Evolutionary conservation across 92 coral and sea anemone genomes (phyloP).

Genomic region (Actinostola sp.): DNA sequence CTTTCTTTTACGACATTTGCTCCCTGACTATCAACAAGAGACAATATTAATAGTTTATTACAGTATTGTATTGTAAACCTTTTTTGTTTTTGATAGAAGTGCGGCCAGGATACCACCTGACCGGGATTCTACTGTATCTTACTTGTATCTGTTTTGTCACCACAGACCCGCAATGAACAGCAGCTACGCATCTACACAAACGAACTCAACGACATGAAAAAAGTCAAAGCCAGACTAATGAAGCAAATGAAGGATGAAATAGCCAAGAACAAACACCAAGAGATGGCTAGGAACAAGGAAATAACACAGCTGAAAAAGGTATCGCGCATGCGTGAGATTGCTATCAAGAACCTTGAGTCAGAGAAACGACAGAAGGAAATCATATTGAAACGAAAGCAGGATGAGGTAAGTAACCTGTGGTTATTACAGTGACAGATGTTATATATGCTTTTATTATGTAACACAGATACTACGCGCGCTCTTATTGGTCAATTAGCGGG

Average conservation of each 20-base stretch:
- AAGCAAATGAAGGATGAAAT: conserved; percentile 97
- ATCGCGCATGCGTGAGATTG: conserved; percentile 81
- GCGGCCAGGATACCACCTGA: too few species aligned
- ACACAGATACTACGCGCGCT: too few species aligned
- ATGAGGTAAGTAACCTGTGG: conserved; percentile 64
- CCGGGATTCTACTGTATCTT: too few species aligned
- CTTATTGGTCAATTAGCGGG: too few species aligned
- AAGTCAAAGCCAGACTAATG: conserved; percentile 86
- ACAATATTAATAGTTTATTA: too few species aligned
- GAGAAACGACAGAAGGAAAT: conserved; percentile 89
- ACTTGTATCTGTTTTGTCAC: too few species aligned
- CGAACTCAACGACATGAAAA: conserved; percentile 89
- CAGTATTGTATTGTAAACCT: too few species aligned
- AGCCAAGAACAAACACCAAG: conserved; percentile 88
- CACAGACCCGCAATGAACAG: conserved; percentile 87
- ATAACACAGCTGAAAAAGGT: conserved; percentile 92
- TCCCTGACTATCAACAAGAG: too few species aligned
- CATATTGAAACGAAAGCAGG: conserved; percentile 85
- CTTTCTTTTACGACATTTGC: too few species aligned
- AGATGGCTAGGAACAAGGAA: conserved; percentile 77
- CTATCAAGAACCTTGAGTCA: conserved; percentile 80
- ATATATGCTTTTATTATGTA: not conserved
- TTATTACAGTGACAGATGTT: too few species aligned
- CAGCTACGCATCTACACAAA: conserved; percentile 71
- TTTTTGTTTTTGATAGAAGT: too few species aligned